phyloP scores from a whole-genome alignment of 2,797 vertebrate genomes.

The Hipposideros larvatus region DNA sequence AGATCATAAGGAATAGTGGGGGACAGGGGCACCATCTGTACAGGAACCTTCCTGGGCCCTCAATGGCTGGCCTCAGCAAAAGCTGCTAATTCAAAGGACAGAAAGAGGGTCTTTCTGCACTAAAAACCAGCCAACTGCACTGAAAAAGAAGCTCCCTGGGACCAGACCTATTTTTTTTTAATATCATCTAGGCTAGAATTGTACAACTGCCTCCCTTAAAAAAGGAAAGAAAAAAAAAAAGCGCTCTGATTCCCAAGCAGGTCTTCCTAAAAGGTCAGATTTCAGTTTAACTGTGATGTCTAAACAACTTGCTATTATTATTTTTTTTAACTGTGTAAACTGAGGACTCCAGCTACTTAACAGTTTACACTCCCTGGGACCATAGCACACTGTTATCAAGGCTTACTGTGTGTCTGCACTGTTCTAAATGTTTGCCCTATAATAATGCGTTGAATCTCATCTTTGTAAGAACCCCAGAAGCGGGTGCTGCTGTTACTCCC shows the following conservation, averaged over 20 bases:
- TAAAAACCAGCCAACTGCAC: neutral
- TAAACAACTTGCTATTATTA: neutral
- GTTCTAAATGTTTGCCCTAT: neutral
- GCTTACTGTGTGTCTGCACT: neutral
- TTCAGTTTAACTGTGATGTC: neutral
- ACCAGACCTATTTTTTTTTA: slow-evolving; percentile 64
- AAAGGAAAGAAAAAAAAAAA: neutral
- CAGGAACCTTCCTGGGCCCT: neutral
- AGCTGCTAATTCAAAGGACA: neutral
- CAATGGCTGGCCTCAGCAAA: neutral
- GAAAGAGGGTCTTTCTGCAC: slow-evolving; percentile 17
- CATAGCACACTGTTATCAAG: rapidly evolving
- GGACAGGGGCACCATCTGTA: neutral
- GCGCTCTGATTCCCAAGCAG: slow-evolving; percentile 4
- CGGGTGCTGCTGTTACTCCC: rapidly evolving
- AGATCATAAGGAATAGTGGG: too few relatives aligned
- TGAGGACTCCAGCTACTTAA: neutral
- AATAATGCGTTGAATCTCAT: neutral
- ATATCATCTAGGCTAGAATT: slow-evolving; percentile 66
- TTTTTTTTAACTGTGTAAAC: neutral
- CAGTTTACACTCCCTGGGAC: too few relatives aligned
- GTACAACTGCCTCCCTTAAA: neutral
- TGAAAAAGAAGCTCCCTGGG: slow-evolving; percentile 31
- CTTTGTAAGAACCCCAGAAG: neutral
- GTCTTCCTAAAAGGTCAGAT: slow-evolving; percentile 9